Evolutionary conservation across 2,113 vertebrate genomes (phyloP).

Genomic region (Mormyrus iriodes): DNA sequence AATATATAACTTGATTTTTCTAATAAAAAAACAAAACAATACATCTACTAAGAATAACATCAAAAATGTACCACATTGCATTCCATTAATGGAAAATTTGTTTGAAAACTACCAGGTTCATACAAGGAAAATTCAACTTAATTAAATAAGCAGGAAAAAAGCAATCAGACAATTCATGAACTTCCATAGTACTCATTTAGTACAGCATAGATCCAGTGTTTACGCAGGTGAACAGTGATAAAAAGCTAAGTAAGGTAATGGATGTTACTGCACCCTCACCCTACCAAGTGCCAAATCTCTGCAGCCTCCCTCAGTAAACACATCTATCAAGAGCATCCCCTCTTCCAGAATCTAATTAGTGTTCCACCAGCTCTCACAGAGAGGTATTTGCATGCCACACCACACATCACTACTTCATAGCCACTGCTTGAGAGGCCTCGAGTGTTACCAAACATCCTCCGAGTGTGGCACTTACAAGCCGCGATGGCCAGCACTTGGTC

Average conservation of each 20-base stretch:
- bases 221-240: not conserved
- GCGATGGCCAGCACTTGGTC: not conserved
- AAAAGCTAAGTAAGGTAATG: not conserved
- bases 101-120: not conserved
- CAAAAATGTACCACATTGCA: not conserved
- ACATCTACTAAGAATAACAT: not conserved
- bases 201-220: not conserved
- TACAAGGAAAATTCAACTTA: not conserved
- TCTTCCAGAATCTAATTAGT: slow-evolving; percentile 5
- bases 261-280: not conserved
- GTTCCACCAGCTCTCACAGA: not conserved
- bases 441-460: not conserved
- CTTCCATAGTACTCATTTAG: not conserved
- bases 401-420: not conserved
- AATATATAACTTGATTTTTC: not conserved
- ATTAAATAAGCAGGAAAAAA: not conserved
- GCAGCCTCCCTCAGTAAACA: slow-evolving; percentile 2
- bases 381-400: not conserved
- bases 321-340: not conserved
- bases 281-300: not conserved
- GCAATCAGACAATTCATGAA: not conserved
- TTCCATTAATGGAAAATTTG: not conserved
- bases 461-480: not conserved
- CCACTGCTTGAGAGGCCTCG: not conserved
- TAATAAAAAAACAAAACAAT: not conserved